phyloP scores from a whole-genome alignment of 2,888 invertebrate genomes.

The Timema cristinae region DNA sequence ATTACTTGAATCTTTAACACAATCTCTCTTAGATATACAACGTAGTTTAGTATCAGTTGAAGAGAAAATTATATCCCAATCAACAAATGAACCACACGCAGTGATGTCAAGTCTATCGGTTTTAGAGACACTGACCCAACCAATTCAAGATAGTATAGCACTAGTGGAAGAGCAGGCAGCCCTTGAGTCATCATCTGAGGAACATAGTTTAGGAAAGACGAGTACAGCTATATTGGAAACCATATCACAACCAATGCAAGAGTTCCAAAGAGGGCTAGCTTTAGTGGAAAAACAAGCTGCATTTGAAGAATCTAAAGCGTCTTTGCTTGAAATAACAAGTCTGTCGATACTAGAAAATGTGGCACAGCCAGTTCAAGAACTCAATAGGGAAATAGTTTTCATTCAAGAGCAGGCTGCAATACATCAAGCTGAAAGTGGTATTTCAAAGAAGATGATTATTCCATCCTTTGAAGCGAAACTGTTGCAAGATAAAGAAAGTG shows the following conservation, averaged over 20 bases:
- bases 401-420: conserved; percentile 45
- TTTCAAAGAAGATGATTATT: neutral
- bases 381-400: conserved; percentile 46
- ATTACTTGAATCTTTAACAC: conserved; percentile 31
- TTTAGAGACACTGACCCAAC: conserved; percentile 45
- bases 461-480: too few species aligned
- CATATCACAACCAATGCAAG: conserved; percentile 24
- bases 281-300: conserved; percentile 63
- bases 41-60: conserved; percentile 59
- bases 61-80: conserved; percentile 54
- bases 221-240: conserved; percentile 21
- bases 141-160: conserved; percentile 39
- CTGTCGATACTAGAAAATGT: conserved; percentile 60
- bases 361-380: conserved; percentile 50
- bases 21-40: conserved; percentile 48
- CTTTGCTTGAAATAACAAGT: conserved; percentile 65
- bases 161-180: conserved; percentile 21
- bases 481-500: too few species aligned
- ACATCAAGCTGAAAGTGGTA: neutral
- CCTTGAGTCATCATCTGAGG: conserved; percentile 19
- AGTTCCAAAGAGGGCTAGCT: conserved; percentile 23
- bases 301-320: conserved; percentile 58
- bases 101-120: conserved; percentile 40
- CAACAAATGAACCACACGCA: conserved; percentile 60
- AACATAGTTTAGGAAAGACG: conserved; percentile 20